These are phyloP conservation scores for Ariopsis seemanni DNA, from an alignment of 2,113 vertebrate genomes.

Conservation along the genomic window DNA sequence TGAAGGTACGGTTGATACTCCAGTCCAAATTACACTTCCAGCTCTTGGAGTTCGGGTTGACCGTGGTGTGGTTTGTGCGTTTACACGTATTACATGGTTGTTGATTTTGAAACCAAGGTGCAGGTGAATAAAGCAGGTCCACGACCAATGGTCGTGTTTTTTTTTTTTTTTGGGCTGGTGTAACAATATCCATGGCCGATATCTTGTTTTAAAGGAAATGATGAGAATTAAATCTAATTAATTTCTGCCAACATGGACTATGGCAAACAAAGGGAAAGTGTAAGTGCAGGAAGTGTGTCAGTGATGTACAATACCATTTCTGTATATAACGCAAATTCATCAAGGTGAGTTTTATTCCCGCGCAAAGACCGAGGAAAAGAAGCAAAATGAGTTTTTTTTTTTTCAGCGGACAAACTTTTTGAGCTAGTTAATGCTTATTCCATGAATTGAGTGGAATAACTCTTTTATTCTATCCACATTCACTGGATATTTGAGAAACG, in stretches of 20 bases:
- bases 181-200: not conserved
- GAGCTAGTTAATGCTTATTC: no score
- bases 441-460: no score
- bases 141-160: not conserved
- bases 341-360: not conserved
- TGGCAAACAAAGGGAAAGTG: not conserved
- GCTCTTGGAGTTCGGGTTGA: not conserved
- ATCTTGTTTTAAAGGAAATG: not conserved
- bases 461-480: no score
- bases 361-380: not conserved
- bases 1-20: conserved; percentile 73
- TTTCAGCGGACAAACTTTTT: not conserved
- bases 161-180: not conserved
- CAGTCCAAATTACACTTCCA: not conserved
- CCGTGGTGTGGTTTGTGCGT: not conserved
- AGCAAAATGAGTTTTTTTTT: no score
- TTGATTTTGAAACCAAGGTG: not conserved
- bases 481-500: no score
- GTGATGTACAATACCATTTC: not conserved
- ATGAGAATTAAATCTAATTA: not conserved
- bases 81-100: not conserved
- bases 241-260: not conserved
- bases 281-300: not conserved
- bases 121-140: not conserved
- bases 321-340: no score